These are phyloP conservation scores for Hirudo medicinalis DNA, from an alignment of 1,140 invertebrate genomes.

Conservation along the genomic window DNA sequence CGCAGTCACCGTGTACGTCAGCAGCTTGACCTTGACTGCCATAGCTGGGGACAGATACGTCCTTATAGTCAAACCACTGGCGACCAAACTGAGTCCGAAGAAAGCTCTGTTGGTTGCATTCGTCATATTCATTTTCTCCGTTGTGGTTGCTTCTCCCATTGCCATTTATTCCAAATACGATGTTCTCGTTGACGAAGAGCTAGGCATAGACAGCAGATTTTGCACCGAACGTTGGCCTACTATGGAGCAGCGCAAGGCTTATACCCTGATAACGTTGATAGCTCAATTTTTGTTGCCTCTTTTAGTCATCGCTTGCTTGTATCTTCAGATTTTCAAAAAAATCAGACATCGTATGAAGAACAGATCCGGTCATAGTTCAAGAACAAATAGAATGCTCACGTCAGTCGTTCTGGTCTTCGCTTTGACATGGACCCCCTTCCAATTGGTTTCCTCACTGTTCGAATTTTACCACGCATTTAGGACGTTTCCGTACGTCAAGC, in stretches of 20 bases:
- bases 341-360: slow-evolving; percentile 4
- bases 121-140: slow-evolving; percentile 17
- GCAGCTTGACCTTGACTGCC: slow-evolving; percentile 20
- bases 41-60: slow-evolving; percentile 24
- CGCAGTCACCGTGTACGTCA: slow-evolving; percentile 20
- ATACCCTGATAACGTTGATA: slow-evolving; percentile 22
- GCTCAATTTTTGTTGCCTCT: slow-evolving; percentile 24
- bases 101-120: slow-evolving; percentile 17
- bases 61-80: slow-evolving; percentile 20
- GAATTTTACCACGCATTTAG: slow-evolving; percentile 32
- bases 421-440: slow-evolving; percentile 38
- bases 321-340: slow-evolving; percentile 22
- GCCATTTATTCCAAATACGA: slow-evolving; percentile 18
- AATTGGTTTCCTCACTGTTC: slow-evolving; percentile 38
- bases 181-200: slow-evolving; percentile 12
- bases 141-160: slow-evolving; percentile 16
- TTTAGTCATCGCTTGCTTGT: slow-evolving; percentile 23
- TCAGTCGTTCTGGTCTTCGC: slow-evolving; percentile 34
- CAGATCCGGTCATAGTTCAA: slow-evolving; percentile 13
- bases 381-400: slow-evolving; percentile 30
- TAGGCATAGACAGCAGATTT: slow-evolving; percentile 17
- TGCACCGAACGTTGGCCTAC: slow-evolving; percentile 25
- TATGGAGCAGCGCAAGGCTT: slow-evolving; percentile 18
- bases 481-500: slow-evolving; percentile 24
- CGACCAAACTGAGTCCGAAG: slow-evolving; percentile 19